These are phyloP conservation scores for Lytechinus variegatus DNA, from an alignment of 35 echinoderm and acorn worm species.

Conservation along the genomic window DNA sequence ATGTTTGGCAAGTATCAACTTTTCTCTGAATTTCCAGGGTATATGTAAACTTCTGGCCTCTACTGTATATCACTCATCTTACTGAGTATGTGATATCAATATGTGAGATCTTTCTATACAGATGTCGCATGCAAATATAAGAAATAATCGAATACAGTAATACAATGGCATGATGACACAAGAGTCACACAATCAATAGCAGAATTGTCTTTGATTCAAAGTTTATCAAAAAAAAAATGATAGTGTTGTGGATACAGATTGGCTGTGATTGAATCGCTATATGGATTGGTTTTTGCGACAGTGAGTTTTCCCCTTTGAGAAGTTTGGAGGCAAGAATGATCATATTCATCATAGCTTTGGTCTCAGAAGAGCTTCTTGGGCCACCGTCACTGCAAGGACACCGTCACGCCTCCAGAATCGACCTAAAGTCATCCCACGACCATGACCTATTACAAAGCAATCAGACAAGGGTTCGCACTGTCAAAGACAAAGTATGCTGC, in stretches of 20 bases:
- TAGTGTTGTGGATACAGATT: neutral
- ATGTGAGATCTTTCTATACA: no score
- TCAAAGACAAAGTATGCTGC: neutral
- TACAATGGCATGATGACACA: no score
- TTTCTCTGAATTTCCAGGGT: no score
- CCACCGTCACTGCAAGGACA: slow-evolving; percentile 71
- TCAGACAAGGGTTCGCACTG: neutral
- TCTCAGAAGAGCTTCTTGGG: slow-evolving; percentile 77
- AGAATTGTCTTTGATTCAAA: no score
- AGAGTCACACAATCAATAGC: no score
- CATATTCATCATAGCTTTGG: slow-evolving; percentile 62
- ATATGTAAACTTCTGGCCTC: no score
- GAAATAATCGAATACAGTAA: no score
- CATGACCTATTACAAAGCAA: slow-evolving; percentile 59
- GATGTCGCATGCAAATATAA: no score
- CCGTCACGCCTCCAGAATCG: slow-evolving; percentile 85
- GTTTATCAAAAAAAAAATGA: neutral
- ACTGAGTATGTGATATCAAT: no score
- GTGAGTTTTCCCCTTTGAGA: neutral
- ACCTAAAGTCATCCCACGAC: slow-evolving; percentile 73
- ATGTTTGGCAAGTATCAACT: no score
- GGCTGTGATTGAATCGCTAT: neutral
- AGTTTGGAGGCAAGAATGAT: neutral
- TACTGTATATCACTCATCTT: no score
- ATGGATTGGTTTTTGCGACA: neutral